Evolutionary conservation across 2,888 invertebrate species (phyloP).

Genomic region (Fragum whitleyi): DNA sequence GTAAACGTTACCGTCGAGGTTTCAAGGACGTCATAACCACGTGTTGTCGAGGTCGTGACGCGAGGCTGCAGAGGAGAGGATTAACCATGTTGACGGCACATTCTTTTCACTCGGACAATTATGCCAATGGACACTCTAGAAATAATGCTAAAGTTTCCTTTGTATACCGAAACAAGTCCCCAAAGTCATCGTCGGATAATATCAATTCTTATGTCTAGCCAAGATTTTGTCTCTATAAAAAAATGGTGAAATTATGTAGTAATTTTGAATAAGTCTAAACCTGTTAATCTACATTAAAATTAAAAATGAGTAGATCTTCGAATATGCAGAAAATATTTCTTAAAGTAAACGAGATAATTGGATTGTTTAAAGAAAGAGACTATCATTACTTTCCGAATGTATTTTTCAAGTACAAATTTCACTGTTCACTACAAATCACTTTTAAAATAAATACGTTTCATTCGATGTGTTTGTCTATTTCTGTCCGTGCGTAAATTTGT

Average conservation of each 20-base stretch:
- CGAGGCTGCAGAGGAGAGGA: constrained; percentile 34
- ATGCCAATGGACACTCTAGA: constrained; percentile 7
- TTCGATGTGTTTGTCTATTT: too few relatives aligned
- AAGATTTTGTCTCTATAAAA: background rate
- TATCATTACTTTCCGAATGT: too few relatives aligned
- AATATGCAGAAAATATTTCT: too few relatives aligned
- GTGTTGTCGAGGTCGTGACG: constrained; percentile 31
- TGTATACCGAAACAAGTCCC: constrained; percentile 7
- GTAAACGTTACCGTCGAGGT: constrained; percentile 95
- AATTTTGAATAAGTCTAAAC: background rate
- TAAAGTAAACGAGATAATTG: too few relatives aligned
- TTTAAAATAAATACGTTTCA: too few relatives aligned
- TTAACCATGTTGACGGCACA: constrained; percentile 44
- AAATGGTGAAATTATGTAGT: background rate
- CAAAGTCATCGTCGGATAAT: constrained; percentile 1
- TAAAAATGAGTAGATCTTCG: too few relatives aligned
- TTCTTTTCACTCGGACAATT: constrained; percentile 22
- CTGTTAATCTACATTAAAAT: too few relatives aligned
- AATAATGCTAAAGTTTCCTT: background rate
- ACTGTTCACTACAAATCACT: too few relatives aligned
- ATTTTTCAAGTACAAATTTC: too few relatives aligned
- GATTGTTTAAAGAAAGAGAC: too few relatives aligned
- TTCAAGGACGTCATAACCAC: constrained; percentile 86
- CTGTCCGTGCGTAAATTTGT: too few relatives aligned
- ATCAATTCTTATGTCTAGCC: constrained; percentile 20